A percentile compares a stretch with the other conserved stretches of the same genome.
phyloP scores from a whole-genome alignment of 1,140 invertebrate genomes.

The Nixonia krombeini region DNA sequence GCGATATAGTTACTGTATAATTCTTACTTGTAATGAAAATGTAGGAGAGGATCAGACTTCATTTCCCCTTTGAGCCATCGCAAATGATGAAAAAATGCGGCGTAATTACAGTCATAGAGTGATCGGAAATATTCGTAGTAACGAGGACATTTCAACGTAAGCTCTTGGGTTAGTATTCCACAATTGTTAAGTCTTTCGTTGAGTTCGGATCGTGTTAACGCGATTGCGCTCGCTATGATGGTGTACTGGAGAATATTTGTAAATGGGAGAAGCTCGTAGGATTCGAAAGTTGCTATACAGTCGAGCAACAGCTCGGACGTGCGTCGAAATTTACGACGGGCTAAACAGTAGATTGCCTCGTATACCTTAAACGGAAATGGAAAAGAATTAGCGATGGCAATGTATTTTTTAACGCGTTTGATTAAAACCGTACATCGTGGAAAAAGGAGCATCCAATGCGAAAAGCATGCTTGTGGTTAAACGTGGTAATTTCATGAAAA shows the following conservation, averaged over 20 bases:
- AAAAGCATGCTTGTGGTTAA: not conserved
- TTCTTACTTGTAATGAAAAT: slow-evolving; percentile 80
- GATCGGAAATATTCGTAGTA: slow-evolving; percentile 78
- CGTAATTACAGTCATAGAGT: slow-evolving; percentile 83
- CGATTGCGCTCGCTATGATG: slow-evolving; percentile 51
- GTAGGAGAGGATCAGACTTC: slow-evolving; percentile 78
- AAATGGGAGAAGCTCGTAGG: slow-evolving; percentile 83
- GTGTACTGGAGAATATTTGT: slow-evolving; percentile 41
- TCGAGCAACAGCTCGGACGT: slow-evolving; percentile 82
- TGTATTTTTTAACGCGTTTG: no score
- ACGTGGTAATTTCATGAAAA: no score
- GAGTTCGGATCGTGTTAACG: slow-evolving; percentile 53
- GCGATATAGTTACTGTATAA: no score
- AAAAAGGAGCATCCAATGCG: no score
- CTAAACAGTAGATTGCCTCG: slow-evolving; percentile 80
- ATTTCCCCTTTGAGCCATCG: slow-evolving; percentile 73
- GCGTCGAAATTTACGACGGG: slow-evolving; percentile 81
- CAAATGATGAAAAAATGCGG: slow-evolving; percentile 76
- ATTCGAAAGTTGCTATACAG: slow-evolving; percentile 86
- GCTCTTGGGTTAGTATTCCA: slow-evolving; percentile 62
- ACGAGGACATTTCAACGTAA: slow-evolving; percentile 67
- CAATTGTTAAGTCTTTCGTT: slow-evolving; percentile 59
- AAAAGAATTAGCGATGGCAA: no score
- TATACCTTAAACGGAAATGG: slow-evolving; percentile 73
- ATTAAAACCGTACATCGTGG: no score